Evolutionary conservation across 2,113 vertebrate species (phyloP), one percentile per base, ranked within the genome.

Genomic region (Cervus canadensis): DNA sequence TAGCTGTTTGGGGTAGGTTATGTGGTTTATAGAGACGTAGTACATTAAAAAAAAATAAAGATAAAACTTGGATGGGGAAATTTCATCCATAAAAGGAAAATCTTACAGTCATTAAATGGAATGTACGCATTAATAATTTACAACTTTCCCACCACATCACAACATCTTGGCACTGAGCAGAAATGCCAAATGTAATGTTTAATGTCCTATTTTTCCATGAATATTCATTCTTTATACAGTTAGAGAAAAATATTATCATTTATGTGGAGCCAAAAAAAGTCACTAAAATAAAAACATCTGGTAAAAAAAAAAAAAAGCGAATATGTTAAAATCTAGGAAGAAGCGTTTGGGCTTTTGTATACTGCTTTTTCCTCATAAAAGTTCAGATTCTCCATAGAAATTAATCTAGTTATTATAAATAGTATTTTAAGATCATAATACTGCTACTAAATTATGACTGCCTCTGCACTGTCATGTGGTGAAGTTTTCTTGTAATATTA

Each of bases 251-350:
- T 81, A 88, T 21, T 97, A 56, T 97, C 87, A 98, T 97, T 89
- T 92, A 83, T 60, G 21, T 40, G 33, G 60, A 91, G 97, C 56
- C 56, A 15, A 96, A 97, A 98, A 95, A 97, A 28, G 1, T 89
- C 92, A 92, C 57, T 83, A 96, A 97, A 98, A 97, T 89, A 93
- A 97, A 98, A 98, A 97, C 93, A 97, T 97, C 97, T 98, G 98
- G 96, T n/a, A 60, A 96, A 97, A 97, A 12, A 40, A 67, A 67
- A 71, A 71, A 67, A 15, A 81, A 2, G 4, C 19, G 91, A 97
- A 81, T 91, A 88, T 84, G 90, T 97, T 98, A 94, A 95, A 40
- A 96, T 97, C n/a, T 81, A 71, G 91, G 86, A 14, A 81, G 33
- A 89, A 95, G 56, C 11, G 87, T 90, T 67, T 56, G 7, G 91